Conservation (phyloP, 1,140 invertebrate species). For the Sminthurinus signatus region DNA sequence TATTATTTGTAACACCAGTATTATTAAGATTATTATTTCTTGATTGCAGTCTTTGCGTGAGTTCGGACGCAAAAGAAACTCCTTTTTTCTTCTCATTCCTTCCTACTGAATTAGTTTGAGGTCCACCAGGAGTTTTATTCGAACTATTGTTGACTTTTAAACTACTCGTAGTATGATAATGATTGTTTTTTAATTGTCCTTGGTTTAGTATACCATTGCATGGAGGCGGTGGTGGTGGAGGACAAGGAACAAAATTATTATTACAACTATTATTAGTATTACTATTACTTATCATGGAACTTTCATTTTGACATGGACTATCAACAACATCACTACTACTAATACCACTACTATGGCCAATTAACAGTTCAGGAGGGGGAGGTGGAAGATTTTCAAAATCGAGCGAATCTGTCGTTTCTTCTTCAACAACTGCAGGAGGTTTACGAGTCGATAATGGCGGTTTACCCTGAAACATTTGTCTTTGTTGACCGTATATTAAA, state of each 20-base stretch:
- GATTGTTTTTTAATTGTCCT: conserved; percentile 1
- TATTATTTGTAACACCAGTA: too few relatives aligned
- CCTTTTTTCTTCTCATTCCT: too few relatives aligned
- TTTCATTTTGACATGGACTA: too few relatives aligned
- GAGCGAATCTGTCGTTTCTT: conserved; percentile 37
- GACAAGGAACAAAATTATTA: conserved; percentile 47
- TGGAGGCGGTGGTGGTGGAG: conserved; percentile 64
- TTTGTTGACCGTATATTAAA: too few relatives aligned
- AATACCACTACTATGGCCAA: conserved; percentile 41
- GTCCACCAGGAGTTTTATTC: conserved; percentile 12
- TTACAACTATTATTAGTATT: conserved; percentile 14
- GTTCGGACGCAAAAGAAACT: conserved; percentile 27
- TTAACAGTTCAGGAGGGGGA: conserved; percentile 49
- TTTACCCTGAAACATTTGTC: conserved; percentile 44
- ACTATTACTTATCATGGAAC: conserved; percentile 22
- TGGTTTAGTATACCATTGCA: conserved; percentile 23
- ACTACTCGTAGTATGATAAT: not conserved
- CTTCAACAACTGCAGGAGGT: conserved; percentile 24
- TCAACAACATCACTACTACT: conserved; percentile 41
- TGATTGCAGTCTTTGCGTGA: conserved; percentile 21
- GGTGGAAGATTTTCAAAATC: conserved; percentile 49
- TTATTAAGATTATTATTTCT: not conserved
- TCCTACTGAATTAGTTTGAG: too few relatives aligned
- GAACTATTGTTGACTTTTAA: not conserved
- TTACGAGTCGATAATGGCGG: conserved; percentile 44